A percentile compares a stretch with the other conserved stretches of the same genome.
phyloP scores from a whole-genome alignment of 2,113 vertebrate species.

The Rhegmatorhina hoffmannsi region DNA sequence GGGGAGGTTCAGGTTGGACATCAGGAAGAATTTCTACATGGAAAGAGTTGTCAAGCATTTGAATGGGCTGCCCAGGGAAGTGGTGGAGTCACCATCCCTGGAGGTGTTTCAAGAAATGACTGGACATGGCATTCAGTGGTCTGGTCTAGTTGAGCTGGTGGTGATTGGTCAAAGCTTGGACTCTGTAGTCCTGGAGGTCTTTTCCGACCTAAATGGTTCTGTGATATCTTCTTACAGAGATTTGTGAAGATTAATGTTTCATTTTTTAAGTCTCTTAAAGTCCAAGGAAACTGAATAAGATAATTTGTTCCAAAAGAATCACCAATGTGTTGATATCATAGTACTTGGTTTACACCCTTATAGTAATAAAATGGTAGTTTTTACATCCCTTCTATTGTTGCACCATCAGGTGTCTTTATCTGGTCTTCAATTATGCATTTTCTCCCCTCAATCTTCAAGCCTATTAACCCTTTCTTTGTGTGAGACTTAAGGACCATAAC shows the following conservation, averaged over 20 bases:
- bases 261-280: neutral
- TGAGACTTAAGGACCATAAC: neutral
- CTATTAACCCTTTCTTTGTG: neutral
- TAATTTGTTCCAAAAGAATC: neutral
- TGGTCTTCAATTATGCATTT: neutral
- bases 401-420: neutral
- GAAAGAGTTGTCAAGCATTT: accelerated
- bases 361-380: neutral
- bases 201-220: neutral
- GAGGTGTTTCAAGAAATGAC: neutral
- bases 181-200: neutral
- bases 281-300: neutral
- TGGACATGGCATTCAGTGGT: neutral
- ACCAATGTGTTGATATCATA: neutral
- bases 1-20: neutral
- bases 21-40: accelerated
- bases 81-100: neutral
- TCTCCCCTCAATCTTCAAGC: neutral
- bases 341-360: neutral
- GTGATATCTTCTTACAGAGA: neutral
- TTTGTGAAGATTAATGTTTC: neutral
- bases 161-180: neutral
- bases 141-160: neutral
- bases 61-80: neutral
- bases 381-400: neutral